phyloP scores from a whole-genome alignment of 2,888 invertebrate genomes.

The Agrotis segetum region DNA sequence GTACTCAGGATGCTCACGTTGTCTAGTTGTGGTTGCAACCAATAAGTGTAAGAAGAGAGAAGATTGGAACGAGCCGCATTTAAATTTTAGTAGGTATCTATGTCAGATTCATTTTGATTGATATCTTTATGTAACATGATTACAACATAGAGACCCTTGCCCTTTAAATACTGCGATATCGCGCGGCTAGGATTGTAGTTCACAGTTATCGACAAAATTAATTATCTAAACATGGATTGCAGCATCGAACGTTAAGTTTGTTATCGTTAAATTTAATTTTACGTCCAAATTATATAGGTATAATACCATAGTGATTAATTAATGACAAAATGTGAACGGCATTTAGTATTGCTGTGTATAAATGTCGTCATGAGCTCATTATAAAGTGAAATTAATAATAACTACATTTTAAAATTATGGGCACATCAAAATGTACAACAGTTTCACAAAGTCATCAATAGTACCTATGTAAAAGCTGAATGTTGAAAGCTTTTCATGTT shows the following conservation, averaged over 20 bases:
- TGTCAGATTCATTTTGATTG: slow-evolving; percentile 56
- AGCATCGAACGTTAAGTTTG: slow-evolving; percentile 22
- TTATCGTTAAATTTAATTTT: slow-evolving; percentile 33
- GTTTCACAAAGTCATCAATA: slow-evolving; percentile 32
- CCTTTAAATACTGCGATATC: slow-evolving; percentile 19
- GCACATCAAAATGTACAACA: slow-evolving; percentile 20
- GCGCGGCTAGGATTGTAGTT: slow-evolving; percentile 14
- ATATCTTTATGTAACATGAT: slow-evolving; percentile 40
- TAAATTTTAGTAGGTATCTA: slow-evolving; percentile 45
- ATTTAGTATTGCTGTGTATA: slow-evolving; percentile 14
- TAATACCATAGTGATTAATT: slow-evolving; percentile 27
- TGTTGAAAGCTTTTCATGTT: slow-evolving; percentile 19
- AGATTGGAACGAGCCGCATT: slow-evolving; percentile 45
- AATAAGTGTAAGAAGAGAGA: slow-evolving; percentile 50
- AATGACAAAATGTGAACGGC: slow-evolving; percentile 10
- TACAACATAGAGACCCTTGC: slow-evolving; percentile 29
- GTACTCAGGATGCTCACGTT: neutral
- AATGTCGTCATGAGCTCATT: slow-evolving; percentile 33
- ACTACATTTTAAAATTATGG: slow-evolving; percentile 26
- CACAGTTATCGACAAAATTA: slow-evolving; percentile 28
- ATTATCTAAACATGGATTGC: slow-evolving; percentile 24
- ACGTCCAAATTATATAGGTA: slow-evolving; percentile 8
- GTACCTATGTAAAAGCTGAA: neutral
- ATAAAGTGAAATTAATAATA: slow-evolving; percentile 39
- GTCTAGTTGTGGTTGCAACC: neutral